Evolutionary conservation across 2,797 vertebrate genomes (phyloP).

Genomic region (Zenarchopterus dispar): DNA sequence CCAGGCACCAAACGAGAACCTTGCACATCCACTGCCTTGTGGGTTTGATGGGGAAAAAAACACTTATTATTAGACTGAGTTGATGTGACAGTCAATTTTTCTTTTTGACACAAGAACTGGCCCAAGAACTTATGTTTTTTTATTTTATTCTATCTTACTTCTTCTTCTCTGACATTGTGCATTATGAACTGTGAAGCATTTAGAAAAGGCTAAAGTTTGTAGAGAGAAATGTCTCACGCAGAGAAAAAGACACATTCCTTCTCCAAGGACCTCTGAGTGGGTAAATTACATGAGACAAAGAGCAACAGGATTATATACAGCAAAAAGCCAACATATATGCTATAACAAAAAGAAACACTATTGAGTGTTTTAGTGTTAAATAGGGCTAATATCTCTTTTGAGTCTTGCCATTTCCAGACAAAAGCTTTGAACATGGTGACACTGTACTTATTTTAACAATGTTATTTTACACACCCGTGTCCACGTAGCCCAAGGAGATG

Average conservation of each 20-base stretch:
- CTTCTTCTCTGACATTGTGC: conserved; percentile 8
- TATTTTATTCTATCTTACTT: not conserved
- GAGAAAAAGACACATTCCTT: conserved; percentile 35
- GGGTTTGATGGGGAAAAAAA: conserved; percentile 19
- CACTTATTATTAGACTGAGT: conserved; percentile 9
- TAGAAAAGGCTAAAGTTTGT: conserved; percentile 16
- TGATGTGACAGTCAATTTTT: conserved; percentile 25
- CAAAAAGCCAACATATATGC: conserved; percentile 16
- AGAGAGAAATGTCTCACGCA: conserved; percentile 27
- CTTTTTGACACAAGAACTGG: conserved; percentile 18
- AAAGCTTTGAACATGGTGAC: conserved; percentile 31
- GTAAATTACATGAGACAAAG: conserved; percentile 35
- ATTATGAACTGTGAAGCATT: conserved; percentile 39
- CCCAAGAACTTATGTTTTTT: not conserved
- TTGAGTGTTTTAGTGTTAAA: conserved; percentile 32
- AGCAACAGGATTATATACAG: conserved; percentile 23
- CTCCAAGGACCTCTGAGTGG: conserved; percentile 26
- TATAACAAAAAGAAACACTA: conserved; percentile 40
- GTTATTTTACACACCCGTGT: not conserved
- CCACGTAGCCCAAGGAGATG: conserved; percentile 13
- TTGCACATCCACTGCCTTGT: conserved; percentile 19
- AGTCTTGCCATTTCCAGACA: conserved; percentile 32
- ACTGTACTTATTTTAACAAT: conserved; percentile 9
- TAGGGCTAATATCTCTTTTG: conserved; percentile 24
- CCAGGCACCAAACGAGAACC: conserved; percentile 40